Percentiles rank a stretch among this genome's conserved stretches.
phyloP scores from a whole-genome alignment of 2,797 vertebrate species.

The Chelonia mydas region DNA sequence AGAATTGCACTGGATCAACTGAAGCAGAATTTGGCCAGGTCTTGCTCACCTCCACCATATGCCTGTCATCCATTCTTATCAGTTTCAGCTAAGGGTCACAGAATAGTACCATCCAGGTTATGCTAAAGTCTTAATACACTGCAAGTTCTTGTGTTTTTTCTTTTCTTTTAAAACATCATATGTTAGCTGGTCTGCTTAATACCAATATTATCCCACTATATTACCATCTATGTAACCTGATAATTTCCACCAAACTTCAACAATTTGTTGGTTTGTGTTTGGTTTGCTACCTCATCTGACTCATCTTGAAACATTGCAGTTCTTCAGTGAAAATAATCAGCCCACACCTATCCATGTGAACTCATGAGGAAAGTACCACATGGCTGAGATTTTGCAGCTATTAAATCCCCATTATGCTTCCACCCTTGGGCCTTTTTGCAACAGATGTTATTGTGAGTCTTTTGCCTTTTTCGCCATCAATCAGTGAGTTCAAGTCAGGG shows the following conservation, averaged over 20 bases:
- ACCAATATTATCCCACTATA: neutral
- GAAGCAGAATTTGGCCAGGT: neutral
- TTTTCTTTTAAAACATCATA: neutral
- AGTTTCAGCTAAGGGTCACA: neutral
- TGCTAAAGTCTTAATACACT: neutral
- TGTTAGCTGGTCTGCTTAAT: neutral
- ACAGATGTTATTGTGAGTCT: constrained; percentile 7
- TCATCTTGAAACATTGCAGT: neutral
- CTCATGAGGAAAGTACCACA: neutral
- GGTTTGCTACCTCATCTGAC: neutral
- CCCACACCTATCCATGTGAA: neutral
- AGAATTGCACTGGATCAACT: neutral
- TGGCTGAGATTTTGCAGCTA: neutral
- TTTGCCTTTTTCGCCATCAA: neutral
- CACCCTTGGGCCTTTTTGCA: neutral
- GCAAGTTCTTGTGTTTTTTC: neutral
- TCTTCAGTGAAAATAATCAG: neutral
- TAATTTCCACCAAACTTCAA: neutral
- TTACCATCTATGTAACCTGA: neutral
- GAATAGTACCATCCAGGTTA: neutral
- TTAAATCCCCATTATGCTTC: constrained; percentile 8
- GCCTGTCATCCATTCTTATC: neutral
- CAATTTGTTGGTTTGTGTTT: constrained; percentile 1
- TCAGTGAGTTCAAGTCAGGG: neutral
- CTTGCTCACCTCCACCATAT: neutral